Evolutionary conservation across 2,113 vertebrate species (phyloP), one percentile per base, ranked within the genome.

Genomic region (pig (Sus scrofa)): DNA sequence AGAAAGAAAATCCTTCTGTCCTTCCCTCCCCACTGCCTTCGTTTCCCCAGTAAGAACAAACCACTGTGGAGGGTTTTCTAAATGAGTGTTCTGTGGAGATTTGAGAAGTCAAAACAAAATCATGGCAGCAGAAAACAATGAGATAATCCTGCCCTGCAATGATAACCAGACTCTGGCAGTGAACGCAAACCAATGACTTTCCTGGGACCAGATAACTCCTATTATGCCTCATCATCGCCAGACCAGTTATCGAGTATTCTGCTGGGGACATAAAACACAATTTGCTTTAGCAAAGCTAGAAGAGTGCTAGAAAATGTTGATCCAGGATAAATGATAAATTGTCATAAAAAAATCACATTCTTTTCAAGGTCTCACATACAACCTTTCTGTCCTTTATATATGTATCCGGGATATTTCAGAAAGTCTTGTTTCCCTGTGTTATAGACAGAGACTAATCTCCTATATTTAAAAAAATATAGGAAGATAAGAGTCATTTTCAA

Each of bases 401-500:
- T 54, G 4, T 83, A 24, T 52, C n/a, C 39, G 50, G 4, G 63
- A 60, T 63, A 71, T 89, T 95, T 91, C 19, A 32, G 34, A 91
- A 95, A 78, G 34, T 39, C 74, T 79, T 70, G 20, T 63, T 87
- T 54, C 22, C n/a, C 16, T 86, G 2, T 52, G 54, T 68, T 83
- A 58, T 6, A 95, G 67, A 88, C 10, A 95, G 67, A 88, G 13
- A 83, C 86, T 56, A 68, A 70, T 65, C 65, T 83, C 88, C 60
- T n/a, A 37, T n/a, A 82, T 78, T 83, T 95, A 79, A 27, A 85
- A 85, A 97, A 77, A 90, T 81, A 94, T 13, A 62, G 26, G 22
- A 90, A 75, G 39, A 86, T 89, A 67, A 67, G 3, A 39, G 27
- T 82, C 70, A 65, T 91, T 74, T 73, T 86, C 74, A 96, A 75